These are phyloP conservation scores for Distichodus sexfasciatus DNA, from an alignment of 2,797 vertebrate genomes.

Conservation along the genomic window DNA sequence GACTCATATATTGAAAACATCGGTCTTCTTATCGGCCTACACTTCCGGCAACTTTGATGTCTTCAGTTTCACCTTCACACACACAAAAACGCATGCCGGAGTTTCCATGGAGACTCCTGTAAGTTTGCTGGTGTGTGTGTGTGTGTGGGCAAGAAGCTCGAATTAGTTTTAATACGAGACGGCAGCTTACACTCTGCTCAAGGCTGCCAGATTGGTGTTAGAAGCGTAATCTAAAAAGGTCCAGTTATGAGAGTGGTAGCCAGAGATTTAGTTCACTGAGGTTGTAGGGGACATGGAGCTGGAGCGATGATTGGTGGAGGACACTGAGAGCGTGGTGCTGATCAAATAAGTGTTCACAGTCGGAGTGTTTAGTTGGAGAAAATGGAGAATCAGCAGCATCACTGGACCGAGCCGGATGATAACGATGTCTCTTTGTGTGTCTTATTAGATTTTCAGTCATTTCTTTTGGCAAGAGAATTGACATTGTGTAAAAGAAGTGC, in stretches of 20 bases:
- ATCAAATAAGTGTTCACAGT: background rate
- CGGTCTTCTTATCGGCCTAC: background rate
- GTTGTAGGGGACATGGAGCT: conserved; percentile 4
- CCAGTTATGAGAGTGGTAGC: background rate
- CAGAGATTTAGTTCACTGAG: background rate
- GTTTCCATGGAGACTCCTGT: conserved; percentile 41
- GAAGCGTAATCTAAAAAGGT: background rate
- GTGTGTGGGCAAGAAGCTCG: background rate
- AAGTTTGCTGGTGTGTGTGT: conserved; percentile 14
- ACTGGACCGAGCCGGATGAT: background rate
- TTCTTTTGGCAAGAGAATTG: background rate
- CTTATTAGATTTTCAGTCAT: background rate
- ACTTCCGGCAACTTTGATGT: background rate
- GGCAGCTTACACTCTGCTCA: background rate
- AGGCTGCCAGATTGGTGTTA: background rate
- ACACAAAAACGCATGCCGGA: background rate
- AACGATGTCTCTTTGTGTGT: background rate
- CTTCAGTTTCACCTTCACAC: conserved; percentile 2
- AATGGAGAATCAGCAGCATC: background rate
- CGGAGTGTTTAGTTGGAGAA: background rate
- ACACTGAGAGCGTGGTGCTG: background rate
- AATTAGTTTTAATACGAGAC: background rate
- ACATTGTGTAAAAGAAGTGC: background rate
- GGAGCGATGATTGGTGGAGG: background rate
- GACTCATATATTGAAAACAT: background rate